phyloP scores from a whole-genome alignment of 2,888 invertebrate species.

The Troides helena region DNA sequence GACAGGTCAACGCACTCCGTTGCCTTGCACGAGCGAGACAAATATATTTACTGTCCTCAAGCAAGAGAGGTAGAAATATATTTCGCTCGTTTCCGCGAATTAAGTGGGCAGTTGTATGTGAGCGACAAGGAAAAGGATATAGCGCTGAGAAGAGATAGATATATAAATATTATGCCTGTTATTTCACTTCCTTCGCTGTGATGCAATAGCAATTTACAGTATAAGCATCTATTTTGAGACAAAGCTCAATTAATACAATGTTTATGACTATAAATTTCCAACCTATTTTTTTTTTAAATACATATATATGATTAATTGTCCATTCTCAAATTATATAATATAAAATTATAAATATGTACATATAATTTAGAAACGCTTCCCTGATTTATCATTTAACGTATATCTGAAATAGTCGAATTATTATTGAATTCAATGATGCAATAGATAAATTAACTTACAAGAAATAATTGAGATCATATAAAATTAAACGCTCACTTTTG shows the following conservation, averaged over 20 bases:
- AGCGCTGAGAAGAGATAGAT: constrained; percentile 60
- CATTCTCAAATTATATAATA: neutral
- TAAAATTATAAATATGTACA: neutral
- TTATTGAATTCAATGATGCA: neutral
- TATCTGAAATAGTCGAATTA: neutral
- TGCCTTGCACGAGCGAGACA: constrained; percentile 72
- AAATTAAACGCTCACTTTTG: neutral
- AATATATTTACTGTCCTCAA: constrained; percentile 45
- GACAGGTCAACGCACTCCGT: constrained; percentile 79
- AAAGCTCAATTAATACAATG: constrained; percentile 63
- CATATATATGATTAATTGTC: neutral
- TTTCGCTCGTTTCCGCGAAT: constrained; percentile 48
- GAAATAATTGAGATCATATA: neutral
- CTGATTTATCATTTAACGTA: too few species aligned
- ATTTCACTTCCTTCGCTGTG: constrained; percentile 79
- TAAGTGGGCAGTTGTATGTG: constrained; percentile 52
- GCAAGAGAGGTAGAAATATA: constrained; percentile 50
- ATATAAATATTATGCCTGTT: constrained; percentile 79
- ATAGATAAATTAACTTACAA: neutral
- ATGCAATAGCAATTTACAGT: constrained; percentile 76
- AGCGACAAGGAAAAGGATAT: constrained; percentile 66
- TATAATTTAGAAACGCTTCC: neutral
- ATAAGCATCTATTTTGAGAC: constrained; percentile 69
- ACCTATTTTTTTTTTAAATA: neutral
- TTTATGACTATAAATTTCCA: constrained; percentile 32